Conservation (phyloP, 2,888 invertebrate species). For the Aricia artaxerxes region DNA sequence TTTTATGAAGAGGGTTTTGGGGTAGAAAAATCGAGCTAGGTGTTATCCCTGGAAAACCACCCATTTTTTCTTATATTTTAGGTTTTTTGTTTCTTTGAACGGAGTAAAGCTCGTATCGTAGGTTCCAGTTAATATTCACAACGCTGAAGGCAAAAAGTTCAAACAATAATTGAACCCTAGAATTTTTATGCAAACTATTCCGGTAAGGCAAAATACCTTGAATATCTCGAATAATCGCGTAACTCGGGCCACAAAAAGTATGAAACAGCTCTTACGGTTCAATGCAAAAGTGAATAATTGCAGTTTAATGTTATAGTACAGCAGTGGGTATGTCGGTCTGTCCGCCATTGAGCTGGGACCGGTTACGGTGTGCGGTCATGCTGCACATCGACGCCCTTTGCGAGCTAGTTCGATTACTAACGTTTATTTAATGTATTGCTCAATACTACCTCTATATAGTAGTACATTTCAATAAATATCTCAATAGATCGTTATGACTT, state of each 20-base stretch:
- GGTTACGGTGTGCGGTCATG: conserved; percentile 61
- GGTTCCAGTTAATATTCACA: neutral
- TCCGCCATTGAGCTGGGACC: conserved; percentile 46
- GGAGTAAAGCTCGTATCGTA: neutral
- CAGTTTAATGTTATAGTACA: conserved; percentile 28
- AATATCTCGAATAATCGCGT: neutral
- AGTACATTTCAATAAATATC: neutral
- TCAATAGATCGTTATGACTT: neutral
- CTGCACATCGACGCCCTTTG: conserved; percentile 45
- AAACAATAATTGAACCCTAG: neutral
- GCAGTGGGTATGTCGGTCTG: conserved; percentile 33
- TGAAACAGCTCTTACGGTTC: neutral
- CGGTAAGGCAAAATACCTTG: neutral
- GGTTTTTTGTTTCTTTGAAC: neutral
- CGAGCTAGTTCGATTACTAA: conserved; percentile 31
- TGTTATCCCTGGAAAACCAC: neutral
- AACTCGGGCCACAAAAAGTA: neutral
- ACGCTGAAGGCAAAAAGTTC: neutral
- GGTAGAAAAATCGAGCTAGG: neutral
- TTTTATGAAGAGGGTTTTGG: neutral
- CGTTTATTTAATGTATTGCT: conserved; percentile 27
- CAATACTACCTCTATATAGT: neutral
- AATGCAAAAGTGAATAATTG: conserved; percentile 10
- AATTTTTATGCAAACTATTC: neutral
- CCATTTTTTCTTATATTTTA: neutral